A percentile compares a stretch with the other conserved stretches of the same genome.
phyloP scores from a whole-genome alignment of 2,113 vertebrate genomes.

The Rhadina sibilatrix region DNA sequence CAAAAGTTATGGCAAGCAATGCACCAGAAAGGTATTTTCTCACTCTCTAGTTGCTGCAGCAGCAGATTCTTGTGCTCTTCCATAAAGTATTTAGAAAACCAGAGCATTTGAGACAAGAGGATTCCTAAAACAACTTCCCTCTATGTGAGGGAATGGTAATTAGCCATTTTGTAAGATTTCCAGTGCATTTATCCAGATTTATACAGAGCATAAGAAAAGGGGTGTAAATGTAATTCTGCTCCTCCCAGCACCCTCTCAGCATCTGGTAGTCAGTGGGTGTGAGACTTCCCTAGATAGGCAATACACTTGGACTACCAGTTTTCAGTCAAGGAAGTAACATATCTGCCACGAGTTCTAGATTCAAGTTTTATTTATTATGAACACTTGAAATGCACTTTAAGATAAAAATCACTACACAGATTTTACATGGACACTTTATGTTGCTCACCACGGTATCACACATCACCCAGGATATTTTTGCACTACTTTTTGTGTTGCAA shows the following conservation, averaged over 20 bases:
- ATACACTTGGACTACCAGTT: background rate
- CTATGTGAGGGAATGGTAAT: background rate
- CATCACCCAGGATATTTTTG: background rate
- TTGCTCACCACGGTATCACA: fast-evolving
- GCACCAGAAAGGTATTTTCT: slow-evolving; percentile 21
- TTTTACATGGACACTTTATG: background rate
- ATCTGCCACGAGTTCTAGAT: background rate
- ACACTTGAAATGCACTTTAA: background rate
- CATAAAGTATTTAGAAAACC: slow-evolving; percentile 18
- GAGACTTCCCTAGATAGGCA: background rate
- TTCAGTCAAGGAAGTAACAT: background rate
- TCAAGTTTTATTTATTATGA: background rate
- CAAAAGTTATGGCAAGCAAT: background rate
- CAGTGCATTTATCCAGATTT: background rate
- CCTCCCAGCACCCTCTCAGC: background rate
- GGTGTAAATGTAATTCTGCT: background rate
- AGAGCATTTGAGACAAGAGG: background rate
- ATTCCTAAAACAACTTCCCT: background rate
- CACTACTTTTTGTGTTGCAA: background rate
- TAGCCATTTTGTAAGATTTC: background rate
- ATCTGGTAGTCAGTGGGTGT: background rate
- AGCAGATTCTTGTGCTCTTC: slow-evolving; percentile 9
- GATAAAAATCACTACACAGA: background rate
- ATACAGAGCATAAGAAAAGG: background rate
- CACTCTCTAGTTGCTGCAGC: background rate